These are phyloP conservation scores for Campaea margaritaria DNA, from an alignment of 2,888 invertebrate genomes.

Conservation along the genomic window DNA sequence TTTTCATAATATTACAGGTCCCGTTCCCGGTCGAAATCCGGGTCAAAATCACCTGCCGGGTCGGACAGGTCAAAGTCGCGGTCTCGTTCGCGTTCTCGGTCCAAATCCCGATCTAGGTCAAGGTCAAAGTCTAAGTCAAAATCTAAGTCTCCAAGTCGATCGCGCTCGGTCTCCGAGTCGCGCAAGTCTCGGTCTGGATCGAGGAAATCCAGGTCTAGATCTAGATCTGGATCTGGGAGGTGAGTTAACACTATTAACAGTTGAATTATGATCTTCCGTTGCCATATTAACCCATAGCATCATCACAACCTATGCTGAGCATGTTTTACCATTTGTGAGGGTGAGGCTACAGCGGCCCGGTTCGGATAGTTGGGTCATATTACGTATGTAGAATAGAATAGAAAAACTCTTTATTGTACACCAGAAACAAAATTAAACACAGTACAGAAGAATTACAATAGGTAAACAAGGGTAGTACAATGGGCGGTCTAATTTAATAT, in stretches of 20 bases:
- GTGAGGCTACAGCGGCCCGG: no score
- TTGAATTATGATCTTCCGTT: no score
- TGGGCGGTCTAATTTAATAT: no score
- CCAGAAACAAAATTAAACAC: no score
- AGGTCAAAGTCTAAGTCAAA: slow-evolving; percentile 18
- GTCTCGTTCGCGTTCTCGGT: slow-evolving; percentile 57
- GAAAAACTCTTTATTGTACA: no score
- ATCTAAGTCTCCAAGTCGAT: slow-evolving; percentile 50
- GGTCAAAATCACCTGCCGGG: slow-evolving; percentile 70
- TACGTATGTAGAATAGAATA: no score
- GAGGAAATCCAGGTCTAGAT: slow-evolving; percentile 62
- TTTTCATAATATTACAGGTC: slow-evolving; percentile 29
- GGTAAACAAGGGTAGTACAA: no score
- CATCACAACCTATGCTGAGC: no score
- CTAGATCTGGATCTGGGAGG: slow-evolving; percentile 32
- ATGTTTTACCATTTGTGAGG: no score
- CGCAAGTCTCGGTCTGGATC: slow-evolving; percentile 63
- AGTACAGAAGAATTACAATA: no score
- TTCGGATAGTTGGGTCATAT: no score
- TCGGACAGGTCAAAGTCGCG: slow-evolving; percentile 63
- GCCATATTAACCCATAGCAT: no score
- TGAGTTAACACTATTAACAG: background rate
- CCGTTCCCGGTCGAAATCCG: slow-evolving; percentile 73
- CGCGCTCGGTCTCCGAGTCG: slow-evolving; percentile 65
- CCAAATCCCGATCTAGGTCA: slow-evolving; percentile 47